phyloP scores from a whole-genome alignment of 2,888 invertebrate genomes.

The Dryobotodes eremita region DNA sequence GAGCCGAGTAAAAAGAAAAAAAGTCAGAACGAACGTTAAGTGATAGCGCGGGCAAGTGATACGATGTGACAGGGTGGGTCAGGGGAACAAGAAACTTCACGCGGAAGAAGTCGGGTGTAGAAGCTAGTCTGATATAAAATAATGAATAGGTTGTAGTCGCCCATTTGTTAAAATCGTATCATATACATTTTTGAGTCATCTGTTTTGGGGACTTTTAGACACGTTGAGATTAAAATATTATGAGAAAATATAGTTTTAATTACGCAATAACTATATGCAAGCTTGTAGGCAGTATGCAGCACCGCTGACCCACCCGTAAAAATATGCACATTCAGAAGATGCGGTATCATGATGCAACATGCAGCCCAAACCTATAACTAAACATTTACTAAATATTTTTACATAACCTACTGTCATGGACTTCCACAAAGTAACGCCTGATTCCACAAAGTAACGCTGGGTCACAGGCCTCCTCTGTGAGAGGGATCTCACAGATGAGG shows the following conservation, averaged over 20 bases:
- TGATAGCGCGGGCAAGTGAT: no score
- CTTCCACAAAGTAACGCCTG: not conserved
- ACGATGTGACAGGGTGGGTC: no score
- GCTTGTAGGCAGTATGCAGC: not conserved
- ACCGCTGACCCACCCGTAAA: not conserved
- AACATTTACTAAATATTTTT: not conserved
- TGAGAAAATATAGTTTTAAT: not conserved
- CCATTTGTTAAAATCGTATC: not conserved
- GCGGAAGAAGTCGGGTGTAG: no score
- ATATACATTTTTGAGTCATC: conserved; percentile 12
- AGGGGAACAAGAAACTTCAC: no score
- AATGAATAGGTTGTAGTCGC: not conserved
- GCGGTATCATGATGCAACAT: not conserved
- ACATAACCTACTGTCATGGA: not conserved
- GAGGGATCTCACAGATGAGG: no score
- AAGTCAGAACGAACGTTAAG: no score
- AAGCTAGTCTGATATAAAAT: conserved; percentile 5
- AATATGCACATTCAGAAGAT: not conserved
- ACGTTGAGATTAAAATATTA: not conserved
- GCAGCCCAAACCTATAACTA: not conserved
- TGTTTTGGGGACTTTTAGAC: conserved; percentile 1
- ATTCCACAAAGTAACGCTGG: not conserved
- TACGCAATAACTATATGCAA: not conserved
- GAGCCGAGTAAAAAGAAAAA: no score
- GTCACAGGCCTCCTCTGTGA: no score